Evolutionary conservation across 2,797 vertebrate species (phyloP), one percentile per base, ranked within the genome.

Genomic region (Phataginus tricuspis): DNA sequence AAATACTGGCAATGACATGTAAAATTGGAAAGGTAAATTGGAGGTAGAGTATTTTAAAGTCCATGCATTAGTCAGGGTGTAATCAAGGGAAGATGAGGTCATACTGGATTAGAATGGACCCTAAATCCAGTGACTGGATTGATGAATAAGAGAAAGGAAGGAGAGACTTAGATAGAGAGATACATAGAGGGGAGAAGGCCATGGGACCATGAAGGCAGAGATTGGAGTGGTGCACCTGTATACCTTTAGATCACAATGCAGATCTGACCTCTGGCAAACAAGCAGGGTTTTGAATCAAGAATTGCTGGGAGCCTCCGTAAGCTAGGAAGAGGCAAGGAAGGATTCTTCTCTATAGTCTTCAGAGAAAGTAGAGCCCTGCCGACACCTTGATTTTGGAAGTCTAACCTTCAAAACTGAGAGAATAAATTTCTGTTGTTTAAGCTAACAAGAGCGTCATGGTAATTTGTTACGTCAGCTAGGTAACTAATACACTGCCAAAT

Each of bases 31-130:
- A 66, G 66, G 25, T 45, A 86, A 69, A 85, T 75, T 86, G 45
- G 59, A 94, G 23, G 11, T 88, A 90, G 59, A 82, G 31, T 88
- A 88, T 96, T 84, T 90, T 66, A 96, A 92, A 39, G 23, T 71
- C 68, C 72, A 34, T n/a, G 4, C 2, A 51, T 82, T 91, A 42
- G 19, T 93, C 74, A 87, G 51, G 57, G 49, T 90, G 49, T 90
- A 95, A 61, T 95, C 68, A 71, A 90, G 49, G 84, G 57, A 78
- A 89, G 25, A 96, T 66, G 71, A 72, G 53, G 39, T 83, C 85
- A 86, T 84, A 83, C 3, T 68, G 53, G 68, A 92, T 86, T 95
- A 94, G 39, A 45, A 29, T 75, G 37, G 34, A 27, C 51, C 69
- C 78, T 71, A 93, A 84, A 83, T 88, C 45, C n/a, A 85, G 53